Evolutionary conservation across 2,797 vertebrate genomes (phyloP).

Genomic region (Pseudochaenichthys georgianus): DNA sequence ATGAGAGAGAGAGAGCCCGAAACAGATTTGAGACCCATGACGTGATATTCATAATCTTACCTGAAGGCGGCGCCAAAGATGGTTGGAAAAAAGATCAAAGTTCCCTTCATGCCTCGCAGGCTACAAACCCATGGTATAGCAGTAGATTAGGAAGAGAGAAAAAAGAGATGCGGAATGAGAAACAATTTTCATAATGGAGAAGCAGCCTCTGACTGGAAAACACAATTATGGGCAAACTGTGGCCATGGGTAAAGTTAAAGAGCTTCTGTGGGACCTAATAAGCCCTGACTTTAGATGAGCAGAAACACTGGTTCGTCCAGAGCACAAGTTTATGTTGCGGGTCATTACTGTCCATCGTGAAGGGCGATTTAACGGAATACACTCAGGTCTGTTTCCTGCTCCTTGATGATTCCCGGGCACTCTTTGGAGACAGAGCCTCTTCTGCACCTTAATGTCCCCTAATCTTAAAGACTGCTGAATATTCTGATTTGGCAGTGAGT

Average conservation of each 20-base stretch:
- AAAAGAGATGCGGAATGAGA: slow-evolving; percentile 59
- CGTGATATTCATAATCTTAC: slow-evolving; percentile 36
- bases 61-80: slow-evolving; percentile 81
- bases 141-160: slow-evolving; percentile 45
- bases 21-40: slow-evolving; percentile 46
- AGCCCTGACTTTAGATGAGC: slow-evolving; percentile 63
- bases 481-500: background rate
- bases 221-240: slow-evolving; percentile 73
- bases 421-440: slow-evolving; percentile 34
- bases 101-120: slow-evolving; percentile 1
- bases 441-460: background rate
- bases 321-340: slow-evolving; percentile 65
- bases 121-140: slow-evolving; percentile 24
- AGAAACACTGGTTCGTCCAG: slow-evolving; percentile 40
- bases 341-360: slow-evolving; percentile 58
- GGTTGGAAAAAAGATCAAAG: slow-evolving; percentile 44
- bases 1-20: slow-evolving; percentile 38
- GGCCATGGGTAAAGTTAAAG: slow-evolving; percentile 67
- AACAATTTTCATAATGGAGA: slow-evolving; percentile 78
- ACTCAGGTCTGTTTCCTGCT: slow-evolving; percentile 35
- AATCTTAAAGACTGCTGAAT: background rate
- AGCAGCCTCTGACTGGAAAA: slow-evolving; percentile 72
- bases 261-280: slow-evolving; percentile 65
- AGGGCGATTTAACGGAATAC: slow-evolving; percentile 47
- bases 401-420: slow-evolving; percentile 35